phyloP scores from a whole-genome alignment of 2,888 invertebrate genomes.

The Pycnomerus fuliginosus region DNA sequence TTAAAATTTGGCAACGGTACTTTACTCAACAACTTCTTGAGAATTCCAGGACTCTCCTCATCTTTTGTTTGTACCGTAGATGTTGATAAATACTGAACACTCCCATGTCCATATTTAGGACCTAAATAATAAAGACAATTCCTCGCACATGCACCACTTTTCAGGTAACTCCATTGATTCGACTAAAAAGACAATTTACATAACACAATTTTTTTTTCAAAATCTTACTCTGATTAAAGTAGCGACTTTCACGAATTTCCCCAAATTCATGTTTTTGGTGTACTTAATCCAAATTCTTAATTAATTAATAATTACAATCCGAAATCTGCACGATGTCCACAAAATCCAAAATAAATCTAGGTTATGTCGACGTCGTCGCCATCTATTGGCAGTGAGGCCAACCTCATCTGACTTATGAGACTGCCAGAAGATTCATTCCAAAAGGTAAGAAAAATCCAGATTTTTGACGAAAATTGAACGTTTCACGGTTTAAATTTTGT shows the following conservation, averaged over 20 bases:
- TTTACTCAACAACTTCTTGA: conserved; percentile 31
- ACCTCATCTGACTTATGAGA: background rate
- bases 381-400: conserved; percentile 19
- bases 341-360: conserved; percentile 8
- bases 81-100: no score
- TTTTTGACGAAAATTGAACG: no score
- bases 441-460: conserved; percentile 16
- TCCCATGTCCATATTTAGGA: no score
- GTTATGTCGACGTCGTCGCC: conserved; percentile 22
- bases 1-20: conserved; percentile 37
- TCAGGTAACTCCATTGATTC: no score
- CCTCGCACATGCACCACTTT: no score
- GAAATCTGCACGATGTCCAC: background rate
- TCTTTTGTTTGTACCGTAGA: conserved; percentile 23
- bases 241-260: background rate
- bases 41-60: conserved; percentile 25
- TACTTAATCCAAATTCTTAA: background rate
- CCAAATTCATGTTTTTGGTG: background rate
- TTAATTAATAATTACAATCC: background rate
- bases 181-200: background rate
- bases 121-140: no score
- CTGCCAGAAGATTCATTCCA: conserved; percentile 2
- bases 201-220: background rate
- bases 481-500: no score
- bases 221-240: background rate